Conservation (phyloP, 2,113 vertebrate species). For the Theropithecus gelada region DNA sequence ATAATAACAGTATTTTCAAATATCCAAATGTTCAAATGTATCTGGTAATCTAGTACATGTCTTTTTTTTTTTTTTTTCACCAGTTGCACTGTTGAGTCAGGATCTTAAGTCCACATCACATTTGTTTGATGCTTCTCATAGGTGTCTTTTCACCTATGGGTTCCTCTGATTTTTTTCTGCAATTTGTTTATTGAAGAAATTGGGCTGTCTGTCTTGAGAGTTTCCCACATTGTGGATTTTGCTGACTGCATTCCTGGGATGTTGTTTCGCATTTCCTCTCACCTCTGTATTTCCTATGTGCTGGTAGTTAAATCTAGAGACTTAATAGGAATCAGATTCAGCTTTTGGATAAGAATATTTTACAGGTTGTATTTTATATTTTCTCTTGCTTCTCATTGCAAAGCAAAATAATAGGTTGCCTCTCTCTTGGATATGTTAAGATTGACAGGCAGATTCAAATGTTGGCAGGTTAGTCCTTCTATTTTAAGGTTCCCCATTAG, state of each 20-base stretch:
- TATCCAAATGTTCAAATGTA: background rate
- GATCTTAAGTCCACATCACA: background rate
- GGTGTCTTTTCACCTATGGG: background rate
- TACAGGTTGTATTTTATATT: background rate
- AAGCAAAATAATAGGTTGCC: background rate
- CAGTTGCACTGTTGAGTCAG: background rate
- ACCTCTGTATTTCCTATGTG: background rate
- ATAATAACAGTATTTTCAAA: slow-evolving; percentile 18
- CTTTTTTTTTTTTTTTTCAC: background rate
- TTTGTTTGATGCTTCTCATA: background rate
- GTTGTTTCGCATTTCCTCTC: background rate
- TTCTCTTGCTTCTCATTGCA: background rate
- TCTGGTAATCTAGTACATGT: background rate
- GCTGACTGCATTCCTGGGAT: background rate
- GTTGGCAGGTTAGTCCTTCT: background rate
- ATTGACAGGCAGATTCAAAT: background rate
- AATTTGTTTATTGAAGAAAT: background rate
- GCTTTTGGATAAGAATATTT: background rate
- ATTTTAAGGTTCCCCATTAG: background rate
- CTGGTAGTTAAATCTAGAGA: background rate
- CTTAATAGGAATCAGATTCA: background rate
- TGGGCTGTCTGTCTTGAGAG: background rate
- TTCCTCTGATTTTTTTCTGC: background rate
- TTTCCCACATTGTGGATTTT: background rate
- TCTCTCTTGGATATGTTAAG: background rate